Evolutionary conservation across 2,113 vertebrate species (phyloP).

Genomic region (Triplophysa siluroides): DNA sequence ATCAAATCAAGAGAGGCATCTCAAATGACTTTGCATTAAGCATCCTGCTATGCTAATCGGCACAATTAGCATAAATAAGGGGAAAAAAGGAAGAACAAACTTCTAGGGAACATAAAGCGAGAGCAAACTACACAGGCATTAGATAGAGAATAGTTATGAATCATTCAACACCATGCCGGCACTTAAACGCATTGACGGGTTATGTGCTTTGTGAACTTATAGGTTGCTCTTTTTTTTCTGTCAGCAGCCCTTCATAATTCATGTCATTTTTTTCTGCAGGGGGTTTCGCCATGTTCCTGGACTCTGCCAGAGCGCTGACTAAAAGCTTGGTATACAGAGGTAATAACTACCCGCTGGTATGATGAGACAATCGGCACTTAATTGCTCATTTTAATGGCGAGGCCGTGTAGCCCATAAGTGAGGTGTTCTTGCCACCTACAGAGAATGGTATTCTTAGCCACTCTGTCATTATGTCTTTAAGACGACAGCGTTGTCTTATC

Average conservation of each 20-base stretch:
- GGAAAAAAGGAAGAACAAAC: no score
- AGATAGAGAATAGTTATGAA: constrained; percentile 12
- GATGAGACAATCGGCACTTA: constrained; percentile 47
- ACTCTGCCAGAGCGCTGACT: constrained; percentile 23
- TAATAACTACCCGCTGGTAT: constrained; percentile 43
- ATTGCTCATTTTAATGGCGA: constrained; percentile 50
- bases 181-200: constrained; percentile 18
- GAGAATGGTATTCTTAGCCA: constrained; percentile 38
- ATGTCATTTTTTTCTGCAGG: neutral
- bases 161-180: constrained; percentile 24
- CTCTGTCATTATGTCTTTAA: neutral
- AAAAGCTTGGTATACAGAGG: constrained; percentile 30
- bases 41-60: constrained; percentile 35
- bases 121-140: constrained; percentile 5
- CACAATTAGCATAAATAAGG: constrained; percentile 38
- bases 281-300: neutral
- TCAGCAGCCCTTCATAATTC: constrained; percentile 22
- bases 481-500: neutral
- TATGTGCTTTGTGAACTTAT: constrained; percentile 7
- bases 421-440: constrained; percentile 40
- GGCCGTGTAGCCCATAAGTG: constrained; percentile 48
- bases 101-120: neutral
- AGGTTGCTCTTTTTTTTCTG: constrained; percentile 16
- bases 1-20: constrained; percentile 36
- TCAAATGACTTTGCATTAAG: constrained; percentile 26